These are phyloP conservation scores for Nemotelus pantherinus DNA, from an alignment of 2,888 invertebrate species.

Conservation along the genomic window DNA sequence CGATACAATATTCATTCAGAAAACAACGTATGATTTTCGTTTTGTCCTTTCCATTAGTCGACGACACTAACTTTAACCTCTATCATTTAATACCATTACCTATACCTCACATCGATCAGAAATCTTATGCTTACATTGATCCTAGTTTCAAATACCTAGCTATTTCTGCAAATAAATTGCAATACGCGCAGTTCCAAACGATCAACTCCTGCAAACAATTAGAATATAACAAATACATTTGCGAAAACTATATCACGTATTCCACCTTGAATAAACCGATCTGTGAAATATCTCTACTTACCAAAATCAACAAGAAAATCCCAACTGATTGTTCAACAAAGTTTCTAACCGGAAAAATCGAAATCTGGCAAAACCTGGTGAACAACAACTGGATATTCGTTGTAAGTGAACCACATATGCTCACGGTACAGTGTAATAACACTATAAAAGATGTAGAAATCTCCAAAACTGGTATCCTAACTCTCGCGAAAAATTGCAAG, in stretches of 20 bases:
- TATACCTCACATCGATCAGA: constrained; percentile 23
- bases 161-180: constrained; percentile 20
- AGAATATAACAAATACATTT: constrained; percentile 22
- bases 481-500: not conserved
- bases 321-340: constrained; percentile 10
- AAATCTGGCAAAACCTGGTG: constrained; percentile 15
- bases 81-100: constrained; percentile 32
- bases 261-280: constrained; percentile 22
- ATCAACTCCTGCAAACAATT: not conserved
- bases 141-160: constrained; percentile 33
- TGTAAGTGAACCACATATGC: constrained; percentile 12
- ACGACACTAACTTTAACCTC: not conserved
- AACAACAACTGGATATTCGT: constrained; percentile 22
- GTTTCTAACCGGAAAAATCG: constrained; percentile 11
- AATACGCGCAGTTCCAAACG: constrained; percentile 6
- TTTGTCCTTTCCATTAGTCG: constrained; percentile 12
- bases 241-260: constrained; percentile 36
- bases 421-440: constrained; percentile 15
- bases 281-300: constrained; percentile 11
- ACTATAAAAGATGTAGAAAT: constrained; percentile 9
- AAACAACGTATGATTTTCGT: constrained; percentile 9
- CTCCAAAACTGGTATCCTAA: constrained; percentile 1
- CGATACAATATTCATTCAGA: not conserved
- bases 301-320: constrained; percentile 24
- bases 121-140: constrained; percentile 39